These are phyloP conservation scores for Macroramphosus scolopax DNA, from an alignment of 2,797 vertebrate genomes.

Conservation along the genomic window DNA sequence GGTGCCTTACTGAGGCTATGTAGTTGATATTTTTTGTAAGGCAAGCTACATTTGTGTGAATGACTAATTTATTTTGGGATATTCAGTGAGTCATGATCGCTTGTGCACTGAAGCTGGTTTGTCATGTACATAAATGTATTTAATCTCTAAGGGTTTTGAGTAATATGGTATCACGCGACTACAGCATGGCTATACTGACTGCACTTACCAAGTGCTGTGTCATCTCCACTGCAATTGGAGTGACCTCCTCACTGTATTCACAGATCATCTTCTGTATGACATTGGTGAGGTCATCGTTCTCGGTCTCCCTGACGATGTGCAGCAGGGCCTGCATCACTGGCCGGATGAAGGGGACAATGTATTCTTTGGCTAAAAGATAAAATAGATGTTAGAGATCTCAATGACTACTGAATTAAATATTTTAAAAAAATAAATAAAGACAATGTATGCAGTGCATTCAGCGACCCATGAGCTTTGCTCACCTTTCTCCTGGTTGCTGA, in stretches of 20 bases:
- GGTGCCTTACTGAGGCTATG: not conserved
- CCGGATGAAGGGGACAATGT: constrained; percentile 94
- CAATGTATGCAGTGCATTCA: not conserved
- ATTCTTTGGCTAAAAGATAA: constrained; percentile 89
- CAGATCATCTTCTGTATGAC: constrained; percentile 99
- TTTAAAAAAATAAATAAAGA: no score
- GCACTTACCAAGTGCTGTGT: constrained; percentile 95
- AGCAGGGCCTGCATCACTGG: constrained; percentile 99
- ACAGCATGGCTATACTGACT: constrained; percentile 1
- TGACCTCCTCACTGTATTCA: constrained; percentile 98
- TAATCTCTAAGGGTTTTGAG: not conserved
- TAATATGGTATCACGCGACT: not conserved
- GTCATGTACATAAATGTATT: no score
- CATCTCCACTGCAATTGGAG: constrained; percentile 99
- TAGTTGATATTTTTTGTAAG: no score
- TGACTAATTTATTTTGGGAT: not conserved
- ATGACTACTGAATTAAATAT: not conserved
- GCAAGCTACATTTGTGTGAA: not conserved
- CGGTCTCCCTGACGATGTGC: constrained; percentile 97
- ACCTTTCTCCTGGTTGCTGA: constrained; percentile 99
- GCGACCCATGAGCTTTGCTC: not conserved
- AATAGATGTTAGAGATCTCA: constrained; percentile 1
- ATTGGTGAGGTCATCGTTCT: constrained; percentile 98
- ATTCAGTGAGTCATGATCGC: not conserved
- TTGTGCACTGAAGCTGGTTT: no score